Evolutionary conservation across 2,113 vertebrate species (phyloP).

Genomic region (Nothocercus nigrocapillus): DNA sequence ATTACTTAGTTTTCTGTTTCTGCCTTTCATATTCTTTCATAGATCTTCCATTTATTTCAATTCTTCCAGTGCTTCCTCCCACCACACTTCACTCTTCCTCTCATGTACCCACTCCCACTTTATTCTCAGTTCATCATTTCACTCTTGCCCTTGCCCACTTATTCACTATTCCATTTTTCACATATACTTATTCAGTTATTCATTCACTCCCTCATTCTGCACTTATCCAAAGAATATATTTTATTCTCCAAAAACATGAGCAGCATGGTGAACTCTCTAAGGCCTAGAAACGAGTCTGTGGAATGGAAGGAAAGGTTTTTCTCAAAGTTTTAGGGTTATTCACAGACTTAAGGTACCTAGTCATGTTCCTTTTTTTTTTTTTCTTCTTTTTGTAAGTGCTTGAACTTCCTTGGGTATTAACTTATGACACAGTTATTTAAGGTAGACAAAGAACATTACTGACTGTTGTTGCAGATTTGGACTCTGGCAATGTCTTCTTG

Average conservation of each 20-base stretch:
- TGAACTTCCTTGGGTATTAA: neutral
- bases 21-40: neutral
- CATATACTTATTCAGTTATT: neutral
- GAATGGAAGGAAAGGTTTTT: neutral
- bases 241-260: neutral
- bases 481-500: neutral
- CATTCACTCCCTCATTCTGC: neutral
- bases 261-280: neutral
- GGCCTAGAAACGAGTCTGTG: neutral
- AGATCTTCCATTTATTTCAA: neutral
- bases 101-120: neutral
- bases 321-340: neutral
- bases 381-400: neutral
- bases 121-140: neutral
- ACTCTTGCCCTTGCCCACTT: neutral
- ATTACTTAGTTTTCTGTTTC: neutral
- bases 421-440: neutral
- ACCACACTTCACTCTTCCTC: neutral
- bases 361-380: neutral
- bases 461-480: neutral
- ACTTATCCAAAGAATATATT: neutral
- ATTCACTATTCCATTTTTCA: neutral
- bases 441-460: neutral
- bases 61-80: neutral
- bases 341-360: neutral